A percentile compares a stretch with the other conserved stretches of the same genome.
phyloP scores from a whole-genome alignment of 2,797 vertebrate genomes.

The Chaetodon trifasciatus region DNA sequence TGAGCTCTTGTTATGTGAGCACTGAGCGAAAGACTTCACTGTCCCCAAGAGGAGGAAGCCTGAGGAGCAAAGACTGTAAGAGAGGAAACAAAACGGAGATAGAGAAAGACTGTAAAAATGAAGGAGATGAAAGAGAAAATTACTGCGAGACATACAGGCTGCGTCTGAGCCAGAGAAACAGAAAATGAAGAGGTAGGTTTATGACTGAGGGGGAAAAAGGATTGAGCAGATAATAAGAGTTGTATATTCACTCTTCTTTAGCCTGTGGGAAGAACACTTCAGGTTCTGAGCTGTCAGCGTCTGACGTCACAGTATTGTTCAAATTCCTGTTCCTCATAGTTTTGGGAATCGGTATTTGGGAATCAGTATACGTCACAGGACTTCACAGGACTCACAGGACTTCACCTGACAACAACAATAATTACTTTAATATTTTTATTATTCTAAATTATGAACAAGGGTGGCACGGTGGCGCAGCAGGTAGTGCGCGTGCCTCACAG shows the following conservation, averaged over 20 bases:
- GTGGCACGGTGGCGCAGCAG: no score
- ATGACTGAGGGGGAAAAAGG: conserved; percentile 13
- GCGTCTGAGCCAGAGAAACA: conserved; percentile 16
- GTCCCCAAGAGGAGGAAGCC: conserved; percentile 25
- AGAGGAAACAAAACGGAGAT: neutral
- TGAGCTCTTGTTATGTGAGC: conserved; percentile 62
- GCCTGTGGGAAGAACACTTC: conserved; percentile 14
- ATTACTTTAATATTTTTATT: neutral
- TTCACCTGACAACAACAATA: neutral
- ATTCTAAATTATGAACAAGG: no score
- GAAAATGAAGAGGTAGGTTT: conserved; percentile 15
- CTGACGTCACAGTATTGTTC: neutral
- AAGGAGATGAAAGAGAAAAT: conserved; percentile 31
- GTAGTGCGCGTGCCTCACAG: no score
- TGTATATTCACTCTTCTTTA: conserved; percentile 15
- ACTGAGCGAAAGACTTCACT: conserved; percentile 37
- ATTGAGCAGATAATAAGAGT: neutral
- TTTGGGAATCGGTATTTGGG: conserved; percentile 7
- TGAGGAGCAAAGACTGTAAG: conserved; percentile 26
- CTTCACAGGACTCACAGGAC: no score
- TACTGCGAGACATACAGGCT: conserved; percentile 1
- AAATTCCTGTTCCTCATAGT: conserved; percentile 1
- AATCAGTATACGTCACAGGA: no score
- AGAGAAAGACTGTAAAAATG: conserved; percentile 35
- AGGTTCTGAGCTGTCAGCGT: neutral